A percentile compares a stretch with the other conserved stretches of the same genome.
phyloP scores from a whole-genome alignment of 1,140 invertebrate genomes.

The Hylaeus anthracinus region DNA sequence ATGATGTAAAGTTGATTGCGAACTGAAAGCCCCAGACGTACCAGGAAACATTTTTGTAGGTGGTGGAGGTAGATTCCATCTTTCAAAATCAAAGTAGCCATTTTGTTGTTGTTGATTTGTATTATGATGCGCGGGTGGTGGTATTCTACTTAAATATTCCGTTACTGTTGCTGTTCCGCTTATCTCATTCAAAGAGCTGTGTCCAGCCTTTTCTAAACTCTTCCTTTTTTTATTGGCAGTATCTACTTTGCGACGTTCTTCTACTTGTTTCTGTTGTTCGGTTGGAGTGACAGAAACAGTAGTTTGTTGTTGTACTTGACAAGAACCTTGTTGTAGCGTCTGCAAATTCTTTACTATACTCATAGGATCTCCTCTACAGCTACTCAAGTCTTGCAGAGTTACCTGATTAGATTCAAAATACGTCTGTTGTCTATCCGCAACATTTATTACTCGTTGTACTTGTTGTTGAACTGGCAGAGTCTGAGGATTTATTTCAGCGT shows the following conservation, averaged over 20 bases:
- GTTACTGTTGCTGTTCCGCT: constrained; percentile 79
- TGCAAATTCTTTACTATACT: constrained; percentile 88
- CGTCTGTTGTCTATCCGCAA: constrained; percentile 77
- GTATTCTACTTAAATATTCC: constrained; percentile 84
- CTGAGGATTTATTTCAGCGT: constrained; percentile 72
- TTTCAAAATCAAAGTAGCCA: constrained; percentile 87
- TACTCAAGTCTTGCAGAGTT: constrained; percentile 85
- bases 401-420: constrained; percentile 84
- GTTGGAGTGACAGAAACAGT: constrained; percentile 19
- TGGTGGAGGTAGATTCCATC: constrained; percentile 87
- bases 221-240: constrained; percentile 71
- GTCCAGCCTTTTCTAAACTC: constrained; percentile 72
- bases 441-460: constrained; percentile 71
- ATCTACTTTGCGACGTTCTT: constrained; percentile 69
- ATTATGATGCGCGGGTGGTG: constrained; percentile 87
- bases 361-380: constrained; percentile 88
- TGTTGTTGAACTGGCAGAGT: constrained; percentile 76
- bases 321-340: constrained; percentile 83
- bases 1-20: constrained; percentile 82
- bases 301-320: constrained; percentile 81
- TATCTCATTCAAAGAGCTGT: constrained; percentile 80
- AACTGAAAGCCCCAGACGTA: constrained; percentile 79
- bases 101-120: constrained; percentile 82
- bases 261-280: constrained; percentile 68
- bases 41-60: constrained; percentile 85